phyloP scores from a whole-genome alignment of 2,797 vertebrate genomes.

The Pterois miles region DNA sequence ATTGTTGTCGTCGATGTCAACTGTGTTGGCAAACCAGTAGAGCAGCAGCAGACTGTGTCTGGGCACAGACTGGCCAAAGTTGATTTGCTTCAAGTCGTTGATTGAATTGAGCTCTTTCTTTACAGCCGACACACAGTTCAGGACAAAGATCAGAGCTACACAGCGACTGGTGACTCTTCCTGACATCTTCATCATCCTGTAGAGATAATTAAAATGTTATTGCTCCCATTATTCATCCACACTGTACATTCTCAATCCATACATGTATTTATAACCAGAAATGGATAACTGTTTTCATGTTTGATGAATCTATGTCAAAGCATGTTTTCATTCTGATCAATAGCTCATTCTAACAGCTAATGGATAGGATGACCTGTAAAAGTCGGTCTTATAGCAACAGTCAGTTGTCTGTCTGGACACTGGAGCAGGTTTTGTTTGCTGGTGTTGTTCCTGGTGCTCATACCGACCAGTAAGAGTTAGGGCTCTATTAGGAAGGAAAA shows the following conservation, averaged over 20 bases:
- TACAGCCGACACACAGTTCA: constrained; percentile 37
- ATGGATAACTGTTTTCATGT: not conserved
- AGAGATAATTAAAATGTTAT: not conserved
- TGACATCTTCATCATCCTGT: constrained; percentile 45
- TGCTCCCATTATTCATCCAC: not conserved
- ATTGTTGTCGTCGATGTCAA: constrained; percentile 35
- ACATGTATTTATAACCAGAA: not conserved
- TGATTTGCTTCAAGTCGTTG: constrained; percentile 47
- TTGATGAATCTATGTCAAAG: too few species aligned
- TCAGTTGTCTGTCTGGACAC: not conserved
- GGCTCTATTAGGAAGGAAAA: not conserved
- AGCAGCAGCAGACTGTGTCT: constrained; percentile 64
- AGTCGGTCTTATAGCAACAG: not conserved
- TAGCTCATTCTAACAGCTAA: too few species aligned
- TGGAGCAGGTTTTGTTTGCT: not conserved
- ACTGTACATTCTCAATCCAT: not conserved
- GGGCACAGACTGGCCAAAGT: constrained; percentile 48
- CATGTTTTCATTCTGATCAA: not conserved
- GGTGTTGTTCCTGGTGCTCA: not conserved
- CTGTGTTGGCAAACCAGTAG: constrained; percentile 68
- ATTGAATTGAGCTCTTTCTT: constrained; percentile 42
- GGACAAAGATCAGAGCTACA: constrained; percentile 26
- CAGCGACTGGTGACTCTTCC: constrained; percentile 10
- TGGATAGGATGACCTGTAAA: not conserved
- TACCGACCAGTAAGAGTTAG: too few species aligned